These are phyloP conservation scores for Thalassaphorura encarpata DNA, from an alignment of 1,140 invertebrate species.

Conservation along the genomic window DNA sequence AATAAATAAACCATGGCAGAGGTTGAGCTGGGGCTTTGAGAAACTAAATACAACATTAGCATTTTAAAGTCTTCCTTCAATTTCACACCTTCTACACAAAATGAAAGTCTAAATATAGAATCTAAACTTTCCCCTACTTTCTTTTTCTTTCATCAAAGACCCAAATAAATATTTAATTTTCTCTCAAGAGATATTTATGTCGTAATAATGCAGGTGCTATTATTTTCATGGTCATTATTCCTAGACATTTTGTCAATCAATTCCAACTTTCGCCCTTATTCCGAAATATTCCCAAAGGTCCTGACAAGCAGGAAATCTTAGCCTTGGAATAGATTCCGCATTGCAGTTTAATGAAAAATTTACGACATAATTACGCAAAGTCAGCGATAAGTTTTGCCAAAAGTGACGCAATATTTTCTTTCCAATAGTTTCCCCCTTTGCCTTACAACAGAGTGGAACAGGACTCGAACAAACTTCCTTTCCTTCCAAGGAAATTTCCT, in stretches of 20 bases:
- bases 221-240: too few relatives aligned
- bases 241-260: too few relatives aligned
- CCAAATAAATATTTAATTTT: too few relatives aligned
- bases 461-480: background rate
- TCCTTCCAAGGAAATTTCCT: background rate
- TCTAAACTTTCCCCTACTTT: background rate
- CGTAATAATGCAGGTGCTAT: too few relatives aligned
- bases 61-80: too few relatives aligned
- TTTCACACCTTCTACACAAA: too few relatives aligned
- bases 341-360: constrained; percentile 30
- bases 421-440: background rate
- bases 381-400: constrained; percentile 31
- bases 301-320: background rate
- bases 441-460: background rate
- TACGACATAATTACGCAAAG: constrained; percentile 32
- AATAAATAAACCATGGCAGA: too few relatives aligned
- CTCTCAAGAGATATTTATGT: too few relatives aligned
- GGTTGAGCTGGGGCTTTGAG: too few relatives aligned
- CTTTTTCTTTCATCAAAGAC: background rate
- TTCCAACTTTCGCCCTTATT: too few relatives aligned
- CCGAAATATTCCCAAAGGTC: background rate
- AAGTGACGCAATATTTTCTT: constrained; percentile 25
- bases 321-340: constrained; percentile 21
- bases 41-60: too few relatives aligned
- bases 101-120: background rate